Evolutionary conservation across 2,888 invertebrate species (phyloP), one percentile per base, ranked within the genome.

Genomic region (Salticus scenicus): DNA sequence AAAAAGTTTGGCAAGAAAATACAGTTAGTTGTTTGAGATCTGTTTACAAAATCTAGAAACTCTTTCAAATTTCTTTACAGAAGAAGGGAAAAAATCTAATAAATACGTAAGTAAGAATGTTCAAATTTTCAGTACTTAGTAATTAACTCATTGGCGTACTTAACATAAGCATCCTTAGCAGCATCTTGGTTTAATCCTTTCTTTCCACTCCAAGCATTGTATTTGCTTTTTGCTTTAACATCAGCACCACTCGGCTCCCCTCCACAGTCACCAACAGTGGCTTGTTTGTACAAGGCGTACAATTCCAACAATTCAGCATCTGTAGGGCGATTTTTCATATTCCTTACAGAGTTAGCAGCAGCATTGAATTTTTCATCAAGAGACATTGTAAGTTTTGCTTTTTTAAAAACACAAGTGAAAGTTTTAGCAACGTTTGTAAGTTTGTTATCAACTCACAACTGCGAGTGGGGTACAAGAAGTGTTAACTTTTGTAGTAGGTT

Each of bases 201-300:
- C 90, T 94, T 94, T 72, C 92, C 93, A 89, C 94, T 94, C 98
- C 98, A 99, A 2, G 96, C 94, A 90, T 96, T 96, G 96, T 98
- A 98, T 91, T 99, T 98, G 4, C 97, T 97, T 92, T 97, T 98
- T 89, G 96, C 98, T 91, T 97, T 97, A 90, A 98, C 93, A 92
- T 98, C 98, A 88, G 98, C 92, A 93, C 98, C 93, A 33, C 97
- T 97, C 14, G 98, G 98, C 89, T 95, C 94, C 87, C 93, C 97
- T 97, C 94, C 94, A 88, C 94, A 93, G 90, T 97, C 96, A 0
- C 97, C 97, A 88, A 94, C 92, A 74, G 94, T 94, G 0, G 94
- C 96, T 91, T 97, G 97, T 91, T 97, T 97, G 93, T 93, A 98
- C 17, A 97, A 93, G 1, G 94, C 95, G 91, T 98, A 98, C 17